Evolutionary conservation across 2,888 invertebrate species (phyloP), one percentile per base, ranked within the genome.

Genomic region (Elaeidobius kamerunicus): DNA sequence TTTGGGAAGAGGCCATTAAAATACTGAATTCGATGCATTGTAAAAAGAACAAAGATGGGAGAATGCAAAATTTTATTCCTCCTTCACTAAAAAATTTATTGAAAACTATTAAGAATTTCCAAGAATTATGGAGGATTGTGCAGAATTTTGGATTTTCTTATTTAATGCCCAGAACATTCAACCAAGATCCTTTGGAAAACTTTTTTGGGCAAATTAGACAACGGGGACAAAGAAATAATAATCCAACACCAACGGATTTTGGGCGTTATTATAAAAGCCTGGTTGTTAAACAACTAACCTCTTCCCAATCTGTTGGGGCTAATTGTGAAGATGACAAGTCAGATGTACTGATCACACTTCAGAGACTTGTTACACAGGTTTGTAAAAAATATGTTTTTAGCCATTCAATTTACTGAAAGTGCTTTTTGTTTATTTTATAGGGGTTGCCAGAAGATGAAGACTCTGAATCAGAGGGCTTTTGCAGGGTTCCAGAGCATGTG

Each of bases 141-240:
- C 12, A 38, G 16, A n/a, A 35, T 11, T n/a, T 34, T 32, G 38
- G 38, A n/a, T 38, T 38, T 35, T 14, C 27, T 5, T 39, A 30
- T 27, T 12, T 56, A 9, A 14, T 49, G 28, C 47, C 45, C 3
- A 43, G 56, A 28, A 52, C 32, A 3, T 56, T 56, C 6, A 56
- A 56, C 19, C 52, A 56, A 17, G 49, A 56, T 34, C 52, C 52
- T 12, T 11, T 53, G 1, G 53, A 56, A 17, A 57, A 41, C 19
- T 56, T 51, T 39, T 54, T 54, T 44, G 44, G 41, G 9, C 38
- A 40, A 36, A 42, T 46, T 38, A 41, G 56, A 23, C 52, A 53
- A 35, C 19, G 50, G n/a, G 44, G 41, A 2, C 46, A 27, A 15
- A 30, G 53, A 9, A 41, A 56, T 39, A 39, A 27, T 6, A 53